Conservation (phyloP, 2,113 vertebrate genomes). For the Pterocles burchelli region DNA sequence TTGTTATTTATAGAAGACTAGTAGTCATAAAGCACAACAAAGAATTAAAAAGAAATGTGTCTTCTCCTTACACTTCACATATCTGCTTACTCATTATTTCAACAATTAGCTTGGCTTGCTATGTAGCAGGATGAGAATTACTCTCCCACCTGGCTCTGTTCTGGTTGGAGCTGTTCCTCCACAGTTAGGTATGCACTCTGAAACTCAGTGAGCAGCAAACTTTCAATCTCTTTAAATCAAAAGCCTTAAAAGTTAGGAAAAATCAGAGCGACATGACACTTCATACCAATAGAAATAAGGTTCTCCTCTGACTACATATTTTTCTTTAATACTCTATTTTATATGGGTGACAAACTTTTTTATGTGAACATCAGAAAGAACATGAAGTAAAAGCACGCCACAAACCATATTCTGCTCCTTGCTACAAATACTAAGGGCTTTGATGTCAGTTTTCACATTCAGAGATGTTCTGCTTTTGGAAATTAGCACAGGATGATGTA, state of each 20-base stretch:
- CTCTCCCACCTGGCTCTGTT: not conserved
- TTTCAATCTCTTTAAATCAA: not conserved
- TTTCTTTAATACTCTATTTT: not conserved
- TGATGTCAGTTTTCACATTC: not conserved
- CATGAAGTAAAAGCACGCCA: not conserved
- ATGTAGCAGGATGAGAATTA: not conserved
- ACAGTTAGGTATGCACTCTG: not conserved
- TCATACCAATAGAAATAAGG: not conserved
- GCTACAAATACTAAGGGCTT: not conserved
- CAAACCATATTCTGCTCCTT: not conserved
- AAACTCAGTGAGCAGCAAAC: not conserved
- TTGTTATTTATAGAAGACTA: not conserved
- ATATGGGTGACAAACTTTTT: not conserved
- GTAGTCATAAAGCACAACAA: not conserved
- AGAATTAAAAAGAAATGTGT: not conserved
- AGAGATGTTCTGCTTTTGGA: not conserved
- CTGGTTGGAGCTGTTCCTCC: not conserved
- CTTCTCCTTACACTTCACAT: not conserved
- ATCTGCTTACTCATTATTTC: not conserved
- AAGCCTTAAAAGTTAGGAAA: not conserved
- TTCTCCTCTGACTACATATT: not conserved
- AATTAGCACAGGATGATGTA: rapidly evolving
- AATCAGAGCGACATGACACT: not conserved
- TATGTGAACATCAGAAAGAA: not conserved
- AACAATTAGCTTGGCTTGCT: not conserved